phyloP scores from a whole-genome alignment of 35 echinoderm and acorn worm genomes.

The Stichopus chloronotus region DNA sequence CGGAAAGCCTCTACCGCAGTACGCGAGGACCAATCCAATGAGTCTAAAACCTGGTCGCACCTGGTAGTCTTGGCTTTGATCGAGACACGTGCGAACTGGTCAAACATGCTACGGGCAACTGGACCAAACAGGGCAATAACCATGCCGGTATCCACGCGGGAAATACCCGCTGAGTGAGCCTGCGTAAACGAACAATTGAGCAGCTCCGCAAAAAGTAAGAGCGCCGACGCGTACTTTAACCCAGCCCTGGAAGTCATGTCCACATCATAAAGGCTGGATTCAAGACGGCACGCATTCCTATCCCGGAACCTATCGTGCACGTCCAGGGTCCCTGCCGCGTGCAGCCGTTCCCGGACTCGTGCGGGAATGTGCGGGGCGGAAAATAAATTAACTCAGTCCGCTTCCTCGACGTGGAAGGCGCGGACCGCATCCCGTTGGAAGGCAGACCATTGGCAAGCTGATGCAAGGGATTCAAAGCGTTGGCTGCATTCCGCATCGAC shows the following conservation, averaged over 20 bases:
- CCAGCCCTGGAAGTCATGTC: too few species aligned
- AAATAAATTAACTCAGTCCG: neutral
- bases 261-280: too few species aligned
- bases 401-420: neutral
- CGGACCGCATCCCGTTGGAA: too few species aligned
- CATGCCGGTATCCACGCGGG: neutral
- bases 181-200: neutral
- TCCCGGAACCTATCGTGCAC: too few species aligned
- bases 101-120: neutral
- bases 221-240: neutral
- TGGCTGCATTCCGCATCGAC: neutral
- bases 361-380: too few species aligned
- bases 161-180: neutral
- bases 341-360: too few species aligned
- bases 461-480: too few species aligned
- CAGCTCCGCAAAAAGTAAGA: neutral
- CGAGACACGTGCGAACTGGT: neutral
- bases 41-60: neutral
- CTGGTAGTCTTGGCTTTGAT: neutral
- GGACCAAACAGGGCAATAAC: neutral
- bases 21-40: neutral
- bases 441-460: too few species aligned
- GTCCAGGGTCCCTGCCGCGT: too few species aligned
- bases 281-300: too few species aligned
- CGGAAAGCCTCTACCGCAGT: neutral